Evolutionary conservation across 2,113 vertebrate genomes (phyloP), one percentile per base, ranked within the genome.

Genomic region (Cheilinus undulatus): DNA sequence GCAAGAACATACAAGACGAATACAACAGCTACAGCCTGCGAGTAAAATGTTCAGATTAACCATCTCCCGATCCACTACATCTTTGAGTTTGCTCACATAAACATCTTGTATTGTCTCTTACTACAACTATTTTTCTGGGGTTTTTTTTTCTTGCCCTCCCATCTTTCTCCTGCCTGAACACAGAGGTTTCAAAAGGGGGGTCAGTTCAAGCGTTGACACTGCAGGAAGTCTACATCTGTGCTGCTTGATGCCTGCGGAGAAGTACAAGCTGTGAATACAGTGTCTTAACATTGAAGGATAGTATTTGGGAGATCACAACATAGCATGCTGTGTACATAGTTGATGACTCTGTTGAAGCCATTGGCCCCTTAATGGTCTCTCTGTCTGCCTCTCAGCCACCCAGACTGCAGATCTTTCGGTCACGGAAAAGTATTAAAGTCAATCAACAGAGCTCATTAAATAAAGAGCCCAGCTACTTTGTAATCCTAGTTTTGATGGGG

Each of bases 221-320:
- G 84, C 87, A 77, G 82, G 89, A 84, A 62, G 62, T 79, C 76
- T 72, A 88, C 91, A 92, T 92, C 89, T 92, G 93, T 88, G 83
- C 84, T 85, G 85, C 90, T 89, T 90, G 91, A 91, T 86, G 85
- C 89, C 86, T 64, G 79, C 60, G 56, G 88, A 91, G 93, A 91
- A 87, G 86, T 78, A 81, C 91, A 93, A 92, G 91, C 91, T 94
- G 91, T 93, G 89, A 93, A 92, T 90, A 92, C 93, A 93, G 85
- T 78, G 86, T 74, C 87, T 79, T 73, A 91, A 89, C 91, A 80
- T 76, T 93, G 92, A 94, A 88, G 84, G 89, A 93, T 93, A 84
- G 90, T 76, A 53, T 89, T 80, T 80, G 65, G 64, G 74, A 88
- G 85, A 91, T 89, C 89, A 88, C 78, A 91, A 80, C 77, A 82